Evolutionary conservation across 2,113 vertebrate species (phyloP), one percentile per base, ranked within the genome.

Genomic region (Melanerpes aurifrons): DNA sequence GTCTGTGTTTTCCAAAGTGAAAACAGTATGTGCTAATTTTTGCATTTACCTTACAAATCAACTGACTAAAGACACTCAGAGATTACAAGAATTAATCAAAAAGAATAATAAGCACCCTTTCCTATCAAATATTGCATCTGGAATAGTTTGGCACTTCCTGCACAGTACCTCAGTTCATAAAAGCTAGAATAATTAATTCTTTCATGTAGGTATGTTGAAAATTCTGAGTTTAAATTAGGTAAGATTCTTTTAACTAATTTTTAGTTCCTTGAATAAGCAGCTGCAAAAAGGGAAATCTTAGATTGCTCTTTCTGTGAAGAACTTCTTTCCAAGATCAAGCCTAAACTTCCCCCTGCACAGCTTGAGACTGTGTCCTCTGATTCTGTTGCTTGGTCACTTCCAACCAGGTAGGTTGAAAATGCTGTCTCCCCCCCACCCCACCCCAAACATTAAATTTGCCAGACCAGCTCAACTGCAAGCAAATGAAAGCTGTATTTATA

Each of bases 1-100:
- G 86, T 66, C 83, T 91, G 10, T 91, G 69, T 93, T 85, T 87
- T 92, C 66, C 62, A 56, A 86, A 91, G 35, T 66, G 53, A 89
- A 87, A 93, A 24, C 31, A 57, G 58, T 47, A 6, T 69, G 32
- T 3, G 3, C 35, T 66, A 50, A 86, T 82, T 92, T 56, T 37
- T 84, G 37, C 56, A 25, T 84, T 89, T 72, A 86, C 61, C 59
- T 90, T 86, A 47, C 77, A 85, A 82, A 90, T 43, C 68, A 77
- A 53, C 22, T 56, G 50, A 58, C 18, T 76, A 67, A 82, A 37
- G 31, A 85, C 67, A 74, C 21, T 80, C n/a, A 91, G 57, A 70
- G 40, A 76, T 48, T 73, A 50, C 15, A 56, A 32, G 11, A 29
- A 58, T 66, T 79, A 69, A 87, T 66, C 67, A 17, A 70, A 72